phyloP scores from a whole-genome alignment of 2,113 vertebrate genomes.

The Oryzias javanicus region DNA sequence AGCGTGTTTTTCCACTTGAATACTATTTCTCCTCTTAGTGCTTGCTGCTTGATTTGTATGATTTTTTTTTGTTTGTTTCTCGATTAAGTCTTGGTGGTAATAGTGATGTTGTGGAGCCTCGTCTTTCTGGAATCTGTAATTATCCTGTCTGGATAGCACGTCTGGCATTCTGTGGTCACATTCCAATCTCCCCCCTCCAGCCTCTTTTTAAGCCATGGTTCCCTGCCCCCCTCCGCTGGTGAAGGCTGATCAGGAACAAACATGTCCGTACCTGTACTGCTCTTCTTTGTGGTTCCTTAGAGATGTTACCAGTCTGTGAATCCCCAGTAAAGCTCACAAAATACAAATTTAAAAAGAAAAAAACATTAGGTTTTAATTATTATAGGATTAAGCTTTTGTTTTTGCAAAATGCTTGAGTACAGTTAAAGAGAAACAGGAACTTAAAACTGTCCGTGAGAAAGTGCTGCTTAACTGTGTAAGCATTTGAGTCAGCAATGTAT shows the following conservation, averaged over 20 bases:
- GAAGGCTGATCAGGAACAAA: slow-evolving; percentile 54
- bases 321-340: not conserved
- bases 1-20: slow-evolving; percentile 13
- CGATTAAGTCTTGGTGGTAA: slow-evolving; percentile 26
- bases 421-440: not conserved
- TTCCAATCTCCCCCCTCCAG: slow-evolving; percentile 65
- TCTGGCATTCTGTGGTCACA: slow-evolving; percentile 76
- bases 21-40: not conserved
- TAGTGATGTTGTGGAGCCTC: slow-evolving; percentile 50
- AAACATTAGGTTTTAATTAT: not conserved
- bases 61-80: slow-evolving; percentile 19
- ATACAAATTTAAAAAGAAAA: not conserved
- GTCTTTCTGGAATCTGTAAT: slow-evolving; percentile 71
- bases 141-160: slow-evolving; percentile 70
- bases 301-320: slow-evolving; percentile 2
- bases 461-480: slow-evolving; percentile 23
- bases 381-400: not conserved
- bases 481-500: slow-evolving; percentile 31
- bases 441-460: slow-evolving; percentile 6
- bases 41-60: not conserved
- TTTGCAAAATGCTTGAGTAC: not conserved
- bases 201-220: slow-evolving; percentile 55
- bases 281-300: slow-evolving; percentile 30
- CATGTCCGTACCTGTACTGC: slow-evolving; percentile 66
- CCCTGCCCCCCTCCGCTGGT: slow-evolving; percentile 39